Base-by-base conservation (phyloP, 2,113 vertebrate species). In the Cavia porcellus region DNA sequence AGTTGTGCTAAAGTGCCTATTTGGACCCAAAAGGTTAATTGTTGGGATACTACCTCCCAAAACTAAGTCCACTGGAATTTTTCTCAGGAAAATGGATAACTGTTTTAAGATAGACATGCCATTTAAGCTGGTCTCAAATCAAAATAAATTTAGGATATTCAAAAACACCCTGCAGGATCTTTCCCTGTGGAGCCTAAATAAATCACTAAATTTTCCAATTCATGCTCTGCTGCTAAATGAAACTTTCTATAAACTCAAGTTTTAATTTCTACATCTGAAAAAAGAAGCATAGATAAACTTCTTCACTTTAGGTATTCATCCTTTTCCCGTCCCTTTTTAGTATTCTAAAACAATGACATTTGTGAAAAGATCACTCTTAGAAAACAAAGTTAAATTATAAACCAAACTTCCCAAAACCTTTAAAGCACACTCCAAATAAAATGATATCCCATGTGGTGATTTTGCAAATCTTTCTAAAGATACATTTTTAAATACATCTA, bases 141-240 rank as follows among this genome's bases (percentile, higher is more conserved):
- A 97, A 97, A 97, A 98, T 98, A 98, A 97, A 97, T 97, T 96
- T 92, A 97, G 95, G 84, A 95, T 97, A 96, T 90, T 96, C 77
- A 93, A 98, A 97, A 97, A 97, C 70, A 94, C 70, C 86, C 96
- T 97, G 93, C 85, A 98, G 88, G 82, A 95, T 83, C 96, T 96
- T 97, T 24, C 95, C 92, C 92, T 97, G 85, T 89, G 66, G 93
- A 95, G 45, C 79, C 91, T 97, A 94, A 96, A 94, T 97, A 98
- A 98, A 97, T 97, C 66, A 95, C 75, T 96, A 82, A 97, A 91
- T 80, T 97, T 96, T 96, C 93, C 93, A 96, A 94, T 92, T 84
- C 77, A 97, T 91, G 82, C 55, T 94, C 64, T 90, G 55, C 57
- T 97, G 79, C 95, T 95, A 96, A 97, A 97, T 93, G 35, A 28